A percentile compares a stretch with the other conserved stretches of the same genome.
These are phyloP conservation scores for Bugulina stolonifera DNA, from an alignment of 2,888 invertebrate species.

Conservation along the genomic window DNA sequence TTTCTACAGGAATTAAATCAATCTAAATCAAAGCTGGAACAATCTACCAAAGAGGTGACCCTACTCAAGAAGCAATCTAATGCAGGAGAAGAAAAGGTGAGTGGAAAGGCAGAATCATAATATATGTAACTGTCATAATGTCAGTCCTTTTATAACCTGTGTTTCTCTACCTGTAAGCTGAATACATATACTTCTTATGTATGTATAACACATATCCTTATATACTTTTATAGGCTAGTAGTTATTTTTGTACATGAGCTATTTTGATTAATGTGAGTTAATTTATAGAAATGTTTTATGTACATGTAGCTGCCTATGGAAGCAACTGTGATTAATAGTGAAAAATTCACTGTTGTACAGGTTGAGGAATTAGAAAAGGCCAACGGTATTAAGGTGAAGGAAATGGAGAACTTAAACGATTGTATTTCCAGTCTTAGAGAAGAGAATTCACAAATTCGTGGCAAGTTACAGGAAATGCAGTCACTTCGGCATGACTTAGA, in stretches of 20 bases:
- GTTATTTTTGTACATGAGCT: background rate
- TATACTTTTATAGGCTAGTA: background rate
- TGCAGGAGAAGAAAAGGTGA: constrained; percentile 8
- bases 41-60: background rate
- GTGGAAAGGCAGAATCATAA: too few relatives aligned
- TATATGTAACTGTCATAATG: too few relatives aligned
- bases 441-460: constrained; percentile 12
- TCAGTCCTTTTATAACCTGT: too few relatives aligned
- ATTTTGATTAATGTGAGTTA: background rate
- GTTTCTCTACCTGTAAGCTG: too few relatives aligned
- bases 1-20: too few relatives aligned
- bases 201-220: too few relatives aligned
- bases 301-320: too few relatives aligned
- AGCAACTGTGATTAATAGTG: too few relatives aligned
- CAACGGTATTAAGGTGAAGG: background rate
- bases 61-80: background rate
- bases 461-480: constrained; percentile 21
- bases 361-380: constrained; percentile 12
- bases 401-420: constrained; percentile 1
- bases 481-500: background rate
- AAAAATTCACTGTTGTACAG: too few relatives aligned
- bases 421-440: constrained; percentile 6
- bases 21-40: background rate
- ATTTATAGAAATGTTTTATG: background rate
- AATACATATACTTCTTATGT: too few relatives aligned